Evolutionary conservation across 2,888 invertebrate species (phyloP).

Genomic region (Dynastes maya): DNA sequence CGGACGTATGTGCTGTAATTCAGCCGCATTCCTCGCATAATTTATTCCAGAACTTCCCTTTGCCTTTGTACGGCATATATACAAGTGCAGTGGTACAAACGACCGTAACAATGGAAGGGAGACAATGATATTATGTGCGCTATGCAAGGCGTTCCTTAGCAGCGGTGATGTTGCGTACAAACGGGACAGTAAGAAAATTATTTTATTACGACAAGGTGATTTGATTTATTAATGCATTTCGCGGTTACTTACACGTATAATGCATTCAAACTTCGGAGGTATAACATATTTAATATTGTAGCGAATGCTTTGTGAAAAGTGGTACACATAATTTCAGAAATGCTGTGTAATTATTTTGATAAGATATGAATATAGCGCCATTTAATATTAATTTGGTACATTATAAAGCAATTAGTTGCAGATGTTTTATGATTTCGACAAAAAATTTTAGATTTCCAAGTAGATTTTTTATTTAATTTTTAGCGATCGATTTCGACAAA

Average conservation of each 20-base stretch:
- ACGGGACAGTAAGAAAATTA: background rate
- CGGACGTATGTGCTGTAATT: slow-evolving; percentile 5
- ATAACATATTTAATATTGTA: too few species aligned
- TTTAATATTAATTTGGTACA: too few species aligned
- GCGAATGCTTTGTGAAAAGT: too few species aligned
- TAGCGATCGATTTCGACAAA: too few species aligned
- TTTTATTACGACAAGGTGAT: background rate
- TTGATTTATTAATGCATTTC: background rate
- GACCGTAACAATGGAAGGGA: slow-evolving; percentile 11
- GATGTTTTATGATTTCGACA: too few species aligned
- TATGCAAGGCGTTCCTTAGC: slow-evolving; percentile 11
- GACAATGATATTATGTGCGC: slow-evolving; percentile 18
- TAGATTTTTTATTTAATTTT: too few species aligned
- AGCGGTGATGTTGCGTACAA: background rate
- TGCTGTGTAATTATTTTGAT: too few species aligned
- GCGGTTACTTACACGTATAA: background rate
- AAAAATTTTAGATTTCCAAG: too few species aligned
- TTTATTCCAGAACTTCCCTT: slow-evolving; percentile 31
- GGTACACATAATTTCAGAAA: too few species aligned
- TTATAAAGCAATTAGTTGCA: too few species aligned
- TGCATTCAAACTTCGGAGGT: background rate
- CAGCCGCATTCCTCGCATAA: slow-evolving; percentile 24
- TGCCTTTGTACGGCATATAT: background rate
- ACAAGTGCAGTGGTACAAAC: background rate
- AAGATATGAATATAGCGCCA: too few species aligned